Evolutionary conservation across 2,113 vertebrate genomes (phyloP), one percentile per base, ranked within the genome.

Genomic region (Gallinago media): DNA sequence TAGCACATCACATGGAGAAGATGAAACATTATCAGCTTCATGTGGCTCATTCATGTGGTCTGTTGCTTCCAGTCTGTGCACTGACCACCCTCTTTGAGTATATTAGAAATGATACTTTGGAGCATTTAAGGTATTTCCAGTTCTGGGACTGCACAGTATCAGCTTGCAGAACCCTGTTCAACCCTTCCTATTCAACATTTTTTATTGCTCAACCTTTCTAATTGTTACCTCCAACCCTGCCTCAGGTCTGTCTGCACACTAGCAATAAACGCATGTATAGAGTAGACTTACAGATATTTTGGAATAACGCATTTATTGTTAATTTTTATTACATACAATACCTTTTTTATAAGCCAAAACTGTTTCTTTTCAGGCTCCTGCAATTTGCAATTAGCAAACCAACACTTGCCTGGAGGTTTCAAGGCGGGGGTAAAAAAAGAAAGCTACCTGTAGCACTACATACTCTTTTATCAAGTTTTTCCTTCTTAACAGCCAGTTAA

Each of bases 351-450:
- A 54, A 86, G 27, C 3, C 14, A 67, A 52, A 83, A 47, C 15
- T 31, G 4, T 15, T 86, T 79, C 6, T 67, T 89, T 83, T 59
- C 25, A 72, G 12, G 8, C 3, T 44, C 1, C 9, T 18, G 2
- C 9, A 78, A 44, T 54, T 20, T 58, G 18, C 27, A 78, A 42
- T 71, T 78, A 75, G 6, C 9, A 68, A 83, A 44, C 3, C 27
- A 70, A 1, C 2, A 29, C 58, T 93, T 63, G 9, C 25, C 58
- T 67, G 15, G 13, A 77, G 15, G n/a, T 29, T 68, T 9, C 7
- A 27, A 72, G 6, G 1, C 1, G 5, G 14, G 4, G 3, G 47
- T 47, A 2, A 1, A 3, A 15, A 14, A 11, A 66, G 19, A 13
- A 77, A 68, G 7, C 6, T 62, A 27, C 27, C 12, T 72, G 9